These are phyloP conservation scores for Urophycis tenuis DNA, from an alignment of 2,797 vertebrate species.

Conservation along the genomic window DNA sequence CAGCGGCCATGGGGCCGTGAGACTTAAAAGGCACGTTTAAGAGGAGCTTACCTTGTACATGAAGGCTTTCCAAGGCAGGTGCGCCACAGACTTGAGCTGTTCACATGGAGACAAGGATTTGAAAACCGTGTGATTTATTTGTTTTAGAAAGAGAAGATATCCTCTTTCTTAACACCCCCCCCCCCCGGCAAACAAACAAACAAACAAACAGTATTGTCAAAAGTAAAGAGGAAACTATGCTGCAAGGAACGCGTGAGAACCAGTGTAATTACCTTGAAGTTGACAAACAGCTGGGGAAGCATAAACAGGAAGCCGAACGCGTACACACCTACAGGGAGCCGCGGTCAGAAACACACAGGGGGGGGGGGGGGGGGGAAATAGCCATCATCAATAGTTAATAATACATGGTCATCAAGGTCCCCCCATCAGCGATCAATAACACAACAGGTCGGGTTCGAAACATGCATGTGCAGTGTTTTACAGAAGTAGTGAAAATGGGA, in stretches of 20 bases:
- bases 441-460: not conserved
- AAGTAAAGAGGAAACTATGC: not conserved
- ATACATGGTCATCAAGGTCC: not conserved
- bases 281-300: conserved; percentile 98
- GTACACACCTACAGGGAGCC: conserved; percentile 81
- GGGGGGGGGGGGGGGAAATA: too few relatives aligned
- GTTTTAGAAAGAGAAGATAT: not conserved
- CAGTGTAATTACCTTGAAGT: conserved; percentile 84
- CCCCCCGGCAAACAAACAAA: not conserved
- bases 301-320: conserved; percentile 99
- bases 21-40: not conserved
- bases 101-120: conserved; percentile 27
- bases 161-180: not conserved
- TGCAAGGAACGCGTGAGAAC: not conserved
- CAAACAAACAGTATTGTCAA: not conserved
- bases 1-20: too few relatives aligned
- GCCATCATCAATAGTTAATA: not conserved
- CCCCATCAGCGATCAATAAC: not conserved
- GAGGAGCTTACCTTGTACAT: conserved; percentile 86
- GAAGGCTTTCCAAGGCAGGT: conserved; percentile 98
- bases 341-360: too few relatives aligned
- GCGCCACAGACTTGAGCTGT: conserved; percentile 96
- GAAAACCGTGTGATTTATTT: not conserved
- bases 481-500: not conserved
- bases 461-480: not conserved